phyloP scores from a whole-genome alignment of 2,888 invertebrate species.

The Salticus scenicus region DNA sequence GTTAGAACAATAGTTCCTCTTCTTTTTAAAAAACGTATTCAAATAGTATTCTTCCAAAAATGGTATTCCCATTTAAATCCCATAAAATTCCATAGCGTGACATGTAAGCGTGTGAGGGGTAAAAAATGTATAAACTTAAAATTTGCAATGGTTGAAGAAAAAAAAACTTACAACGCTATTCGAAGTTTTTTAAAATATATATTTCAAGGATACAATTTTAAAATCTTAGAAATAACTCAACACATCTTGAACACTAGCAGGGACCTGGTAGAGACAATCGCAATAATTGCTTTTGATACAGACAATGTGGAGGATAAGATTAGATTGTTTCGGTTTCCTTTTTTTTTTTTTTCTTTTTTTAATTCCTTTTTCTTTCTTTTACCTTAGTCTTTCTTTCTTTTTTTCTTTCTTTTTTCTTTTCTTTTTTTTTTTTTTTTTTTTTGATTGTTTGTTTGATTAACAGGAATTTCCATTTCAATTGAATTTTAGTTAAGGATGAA shows the following conservation, averaged over 20 bases:
- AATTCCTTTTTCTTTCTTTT: too few species aligned
- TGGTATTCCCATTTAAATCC: slow-evolving; percentile 1
- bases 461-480: too few species aligned
- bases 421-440: too few species aligned
- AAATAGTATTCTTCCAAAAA: slow-evolving; percentile 40
- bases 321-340: not conserved
- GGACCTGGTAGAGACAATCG: slow-evolving; percentile 5
- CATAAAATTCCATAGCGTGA: slow-evolving; percentile 56
- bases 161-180: slow-evolving; percentile 11
- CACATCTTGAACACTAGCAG: too few species aligned
- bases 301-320: not conserved
- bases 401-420: too few species aligned
- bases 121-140: slow-evolving; percentile 1
- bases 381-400: too few species aligned
- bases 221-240: slow-evolving; percentile 49
- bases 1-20: slow-evolving; percentile 23
- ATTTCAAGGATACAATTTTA: slow-evolving; percentile 22
- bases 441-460: too few species aligned
- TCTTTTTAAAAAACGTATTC: slow-evolving; percentile 54
- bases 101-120: slow-evolving; percentile 14
- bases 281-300: slow-evolving; percentile 13
- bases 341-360: too few species aligned
- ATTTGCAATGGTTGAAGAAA: slow-evolving; percentile 7
- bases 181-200: slow-evolving; percentile 15
- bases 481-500: too few species aligned